Base-by-base conservation (phyloP, 2,888 invertebrate species). In the Dugesia japonica region DNA sequence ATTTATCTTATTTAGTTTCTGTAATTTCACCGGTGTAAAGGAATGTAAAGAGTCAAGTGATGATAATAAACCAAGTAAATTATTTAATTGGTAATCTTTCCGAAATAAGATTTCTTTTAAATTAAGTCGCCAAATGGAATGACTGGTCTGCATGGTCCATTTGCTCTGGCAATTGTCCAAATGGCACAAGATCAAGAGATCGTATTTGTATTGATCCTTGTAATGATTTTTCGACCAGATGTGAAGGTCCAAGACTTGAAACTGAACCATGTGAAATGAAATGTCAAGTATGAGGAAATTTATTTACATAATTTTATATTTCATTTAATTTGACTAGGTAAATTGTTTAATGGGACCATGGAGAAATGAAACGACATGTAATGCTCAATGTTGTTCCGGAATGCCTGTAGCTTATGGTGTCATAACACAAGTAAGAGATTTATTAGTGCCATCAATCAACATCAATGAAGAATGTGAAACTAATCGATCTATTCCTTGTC, bases 201-300 rank as follows among this genome's bases (percentile, higher is more conserved):
- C 75, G 75, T 20, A 26, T 27, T 23, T 75, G 72, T 72, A 27
- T 72, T 13, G 72, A 72, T 72, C 72, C 72, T 26, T 72, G 72
- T n/a, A 26, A 28, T 7, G 72, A 72, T 27, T 4, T 72, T 72
- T 72, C 72, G 4, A 72, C 27, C 13, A 27, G 28, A 27, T 72
- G 72, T n/a, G 28, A 13, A 13, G 72, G 72, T 13, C 15, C 17
- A n/a, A 1, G n/a, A 7, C 4, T 28, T 23, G 28, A 72, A 28
- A 72, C 26, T 7, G 72, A 72, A 72, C 23, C 28, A 7, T 72
- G 72, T 28, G 7, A 4, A 26, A 26, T 28, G 28, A 28, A 27
- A 7, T 72, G 72, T 26, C 1, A 72, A 72, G 72, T 72, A 72
- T n/a, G n/a, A n/a, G n/a, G 28, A 72, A 28, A 72, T 20, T 7